A percentile compares a stretch with the other conserved stretches of the same genome.
Conservation (phyloP, 2,113 vertebrate genomes). For the Phrynocephalus versicolor region DNA sequence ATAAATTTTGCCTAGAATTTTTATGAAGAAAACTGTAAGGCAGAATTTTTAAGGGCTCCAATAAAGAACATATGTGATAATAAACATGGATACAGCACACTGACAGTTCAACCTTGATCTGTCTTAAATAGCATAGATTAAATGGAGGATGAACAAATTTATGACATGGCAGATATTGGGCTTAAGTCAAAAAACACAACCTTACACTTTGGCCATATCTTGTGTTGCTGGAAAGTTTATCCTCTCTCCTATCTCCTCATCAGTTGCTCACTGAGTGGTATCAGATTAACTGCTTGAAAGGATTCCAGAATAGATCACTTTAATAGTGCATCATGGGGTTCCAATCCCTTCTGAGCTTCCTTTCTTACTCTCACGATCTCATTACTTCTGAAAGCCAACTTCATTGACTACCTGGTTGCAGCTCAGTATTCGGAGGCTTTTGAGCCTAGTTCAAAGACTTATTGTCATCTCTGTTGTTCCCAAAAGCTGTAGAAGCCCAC, state of each 20-base stretch:
- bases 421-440: not conserved
- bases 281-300: constrained; percentile 29
- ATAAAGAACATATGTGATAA: not conserved
- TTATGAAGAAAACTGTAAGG: constrained; percentile 1
- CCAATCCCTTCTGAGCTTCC: constrained; percentile 28
- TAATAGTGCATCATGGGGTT: not conserved
- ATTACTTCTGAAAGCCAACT: constrained; percentile 21
- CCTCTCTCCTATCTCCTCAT: not conserved
- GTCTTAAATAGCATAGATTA: constrained; percentile 8
- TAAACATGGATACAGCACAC: constrained; percentile 2
- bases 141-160: not conserved
- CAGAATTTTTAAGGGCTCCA: not conserved
- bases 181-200: not conserved
- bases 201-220: constrained; percentile 9
- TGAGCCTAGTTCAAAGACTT: too few species aligned
- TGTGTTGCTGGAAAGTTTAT: not conserved
- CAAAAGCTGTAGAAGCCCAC: too few species aligned
- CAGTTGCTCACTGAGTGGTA: not conserved
- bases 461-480: too few species aligned
- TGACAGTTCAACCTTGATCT: constrained; percentile 8
- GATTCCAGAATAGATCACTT: not conserved
- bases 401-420: constrained; percentile 2
- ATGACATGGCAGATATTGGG: constrained; percentile 1
- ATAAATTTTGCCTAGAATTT: not conserved
- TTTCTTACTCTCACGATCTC: constrained; percentile 31